Base-by-base conservation (phyloP, 2,888 invertebrate species). In the Polia nebulosa region DNA sequence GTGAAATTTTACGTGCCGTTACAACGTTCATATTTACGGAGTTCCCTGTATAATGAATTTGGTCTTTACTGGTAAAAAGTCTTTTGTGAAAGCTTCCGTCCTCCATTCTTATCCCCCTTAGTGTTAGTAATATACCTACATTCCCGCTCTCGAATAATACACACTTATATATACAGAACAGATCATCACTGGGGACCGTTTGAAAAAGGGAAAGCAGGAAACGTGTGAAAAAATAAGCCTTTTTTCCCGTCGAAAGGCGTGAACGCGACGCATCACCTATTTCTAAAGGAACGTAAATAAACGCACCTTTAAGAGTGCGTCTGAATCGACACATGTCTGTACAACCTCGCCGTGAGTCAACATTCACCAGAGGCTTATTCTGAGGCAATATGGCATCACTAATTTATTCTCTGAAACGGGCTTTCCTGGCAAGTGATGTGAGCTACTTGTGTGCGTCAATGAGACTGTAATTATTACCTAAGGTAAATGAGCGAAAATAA, bases 211-310 rank as follows among this genome's bases (percentile, higher is more conserved):
- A 76, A 84, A 82, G 77, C 81, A 81, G 80, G 81, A 85, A 87
- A 86, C 76, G 89, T 90, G 91, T 90, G 90, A 92, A 90, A 87
- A 90, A 91, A 90, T 87, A 86, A 87, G 86, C 86, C 85, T 87
- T 90, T 90, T 92, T 89, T 82, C 81, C 80, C 86, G 85, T 88
- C 88, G 89, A 87, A 88, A 88, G 90, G 90, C 91, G 92, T 90
- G 90, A 91, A 92, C 88, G 88, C 89, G 88, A 91, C 92, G 92
- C 93, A 92, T 93, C 93, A 92, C 91, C 93, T 93, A 86, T 90
- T 93, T 94, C 92, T 90, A 94, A 94, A 92, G 93, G 86, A 90
- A 86, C 83, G 94, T 91, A 94, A 94, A 94, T 94, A 94, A 88
- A 94, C 94, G 94, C 93, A 92, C 90, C 88, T 90, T 88, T 79